These are phyloP conservation scores for Drosophila sturtevanti DNA, from an alignment of 1,140 invertebrate species.

Conservation along the genomic window DNA sequence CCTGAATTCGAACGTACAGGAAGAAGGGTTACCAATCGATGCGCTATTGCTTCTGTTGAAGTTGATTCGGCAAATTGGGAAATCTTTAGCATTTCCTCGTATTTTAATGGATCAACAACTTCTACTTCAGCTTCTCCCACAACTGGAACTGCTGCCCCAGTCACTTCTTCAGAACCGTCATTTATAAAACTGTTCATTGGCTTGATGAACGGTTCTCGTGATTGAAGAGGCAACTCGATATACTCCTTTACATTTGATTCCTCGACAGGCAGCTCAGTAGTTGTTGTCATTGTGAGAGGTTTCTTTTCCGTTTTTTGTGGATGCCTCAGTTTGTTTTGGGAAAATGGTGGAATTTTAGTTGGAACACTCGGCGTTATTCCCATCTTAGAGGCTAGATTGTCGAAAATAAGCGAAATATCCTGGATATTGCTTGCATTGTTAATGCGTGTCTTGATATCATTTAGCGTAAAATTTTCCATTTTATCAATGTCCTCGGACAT, in stretches of 20 bases:
- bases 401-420: constrained; percentile 81
- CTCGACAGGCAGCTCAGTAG: constrained; percentile 26
- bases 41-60: constrained; percentile 62
- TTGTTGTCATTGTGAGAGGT: constrained; percentile 21
- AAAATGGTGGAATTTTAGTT: constrained; percentile 78
- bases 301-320: constrained; percentile 54
- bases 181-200: constrained; percentile 76
- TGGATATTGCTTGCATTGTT: constrained; percentile 82
- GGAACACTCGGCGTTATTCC: constrained; percentile 73
- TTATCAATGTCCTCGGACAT: constrained; percentile 72
- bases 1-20: constrained; percentile 81
- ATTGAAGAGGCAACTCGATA: constrained; percentile 32
- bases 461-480: constrained; percentile 66
- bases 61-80: constrained; percentile 64
- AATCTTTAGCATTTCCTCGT: constrained; percentile 77
- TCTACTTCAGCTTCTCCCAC: constrained; percentile 81
- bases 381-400: constrained; percentile 79
- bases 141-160: constrained; percentile 72
- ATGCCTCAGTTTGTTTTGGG: constrained; percentile 75
- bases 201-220: constrained; percentile 68
- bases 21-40: constrained; percentile 74
- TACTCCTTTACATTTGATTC: constrained; percentile 42
- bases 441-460: constrained; percentile 74
- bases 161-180: constrained; percentile 58
- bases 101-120: constrained; percentile 77